Base-by-base conservation (phyloP, 1,140 invertebrate genomes). In the Ephestia elutella region DNA sequence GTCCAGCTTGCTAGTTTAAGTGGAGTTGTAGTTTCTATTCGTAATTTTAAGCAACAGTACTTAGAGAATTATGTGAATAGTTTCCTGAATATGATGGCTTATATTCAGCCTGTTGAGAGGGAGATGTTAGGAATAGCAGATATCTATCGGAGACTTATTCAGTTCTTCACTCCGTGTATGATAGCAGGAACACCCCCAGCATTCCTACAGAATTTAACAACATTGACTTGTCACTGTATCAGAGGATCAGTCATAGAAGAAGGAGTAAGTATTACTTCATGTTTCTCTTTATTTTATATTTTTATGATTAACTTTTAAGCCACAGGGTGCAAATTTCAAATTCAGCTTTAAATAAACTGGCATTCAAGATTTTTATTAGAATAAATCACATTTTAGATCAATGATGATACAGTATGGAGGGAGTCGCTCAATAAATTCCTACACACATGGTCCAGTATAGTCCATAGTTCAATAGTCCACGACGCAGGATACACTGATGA, bases 401-500 rank as follows among this genome's bases (percentile, higher is more conserved):
- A 84, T 65, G 83, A 86, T 59, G 83, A 89, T 58, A 82, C 85
- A 58, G 79, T 93, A 59, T 95, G 93, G 81, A 92, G 92, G 81
- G 95, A 96, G 80, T 94, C 95, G 0, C 92, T 96, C 70, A 95
- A 96, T 65, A 92, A 92, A 63, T 93, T 96, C 73, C 86, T 97
- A n/a, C 92, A 94, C 74, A 92, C 93, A 0, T 97, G 96, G 96
- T 90, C n/a, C n/a, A n/a, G n/a, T n/a, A n/a, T n/a, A n/a, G n/a
- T n/a, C n/a, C n/a, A n/a, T n/a, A n/a, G 93, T 49, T 90, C 90
- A 28, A 86, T 95, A 61, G 79, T 94, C 8, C 90, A 91, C 62
- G 92, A 94, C 13, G 75, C 90, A 1, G 91, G 93, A 32, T 91
- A 92, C 15, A 68, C 82, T 4, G 90, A 91, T 67, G 89, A 89